These are phyloP conservation scores for Tetragonula carbonaria DNA, from an alignment of 2,888 invertebrate genomes.

Conservation along the genomic window DNA sequence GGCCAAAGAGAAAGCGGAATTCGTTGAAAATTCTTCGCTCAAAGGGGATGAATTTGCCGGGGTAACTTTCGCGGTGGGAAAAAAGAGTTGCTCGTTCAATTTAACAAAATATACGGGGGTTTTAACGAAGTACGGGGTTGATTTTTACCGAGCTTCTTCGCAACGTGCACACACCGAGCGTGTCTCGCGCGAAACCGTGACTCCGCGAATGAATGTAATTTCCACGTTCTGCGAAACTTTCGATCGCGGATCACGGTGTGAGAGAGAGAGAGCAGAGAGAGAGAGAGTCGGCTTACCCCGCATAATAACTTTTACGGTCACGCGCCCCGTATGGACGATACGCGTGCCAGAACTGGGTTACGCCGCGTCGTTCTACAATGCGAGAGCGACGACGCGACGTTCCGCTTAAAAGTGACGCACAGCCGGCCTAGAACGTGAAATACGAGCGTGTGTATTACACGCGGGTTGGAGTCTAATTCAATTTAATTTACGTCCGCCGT, in stretches of 20 bases:
- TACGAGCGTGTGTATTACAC: not conserved
- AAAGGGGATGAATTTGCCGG: constrained; percentile 22
- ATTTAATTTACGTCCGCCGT: constrained; percentile 45
- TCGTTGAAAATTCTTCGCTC: not conserved
- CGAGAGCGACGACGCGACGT: constrained; percentile 5
- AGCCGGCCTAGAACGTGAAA: not conserved
- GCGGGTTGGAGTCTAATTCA: constrained; percentile 43
- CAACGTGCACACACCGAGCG: not conserved
- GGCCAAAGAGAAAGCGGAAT: not conserved
- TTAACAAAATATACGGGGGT: constrained; percentile 25
- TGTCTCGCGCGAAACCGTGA: not conserved
- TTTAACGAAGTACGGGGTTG: not conserved
- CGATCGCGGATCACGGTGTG: not conserved
- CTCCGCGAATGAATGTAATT: constrained; percentile 23
- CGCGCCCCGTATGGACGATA: constrained; percentile 5
- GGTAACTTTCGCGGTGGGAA: not conserved
- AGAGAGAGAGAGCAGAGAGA: not conserved
- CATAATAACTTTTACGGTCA: constrained; percentile 40
- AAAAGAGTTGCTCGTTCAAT: constrained; percentile 21
- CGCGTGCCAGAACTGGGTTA: constrained; percentile 38
- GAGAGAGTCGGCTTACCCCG: not conserved
- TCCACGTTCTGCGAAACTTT: constrained; percentile 24
- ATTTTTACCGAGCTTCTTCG: constrained; percentile 10
- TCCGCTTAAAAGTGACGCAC: constrained; percentile 8
- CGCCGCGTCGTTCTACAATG: constrained; percentile 6